Evolutionary conservation across 2,113 vertebrate species (phyloP), one percentile per base, ranked within the genome.

Genomic region (Alectura lathami): DNA sequence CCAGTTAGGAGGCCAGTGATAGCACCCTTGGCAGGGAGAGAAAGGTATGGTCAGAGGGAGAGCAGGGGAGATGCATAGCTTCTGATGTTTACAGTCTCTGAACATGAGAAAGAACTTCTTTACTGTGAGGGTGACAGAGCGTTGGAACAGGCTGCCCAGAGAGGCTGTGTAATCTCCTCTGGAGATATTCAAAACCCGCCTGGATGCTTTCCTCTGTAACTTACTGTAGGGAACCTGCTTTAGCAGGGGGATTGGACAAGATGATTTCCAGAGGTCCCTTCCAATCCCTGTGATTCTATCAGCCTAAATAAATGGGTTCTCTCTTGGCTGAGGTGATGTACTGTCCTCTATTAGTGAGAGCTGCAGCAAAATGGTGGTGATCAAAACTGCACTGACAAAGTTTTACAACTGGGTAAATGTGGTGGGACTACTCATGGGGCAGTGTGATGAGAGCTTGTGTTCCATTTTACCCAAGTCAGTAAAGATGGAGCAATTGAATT

Each of bases 1-100:
- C 98, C 98, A 34, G 95, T 83, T 5, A 97, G 17, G 36, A 99
- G 97, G 40, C 98, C 98, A 23, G 97, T 97, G 1, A 97, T 32
- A 18, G 98, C 98, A 56, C 98, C 99, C 99, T 99, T 77, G 38
- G 86, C 32, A 80, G 32, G 60, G 38, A n/a, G 0, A 56, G 78
- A 91, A 62, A 83, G 62, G n/a, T 5, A 16, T 1, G 11, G 45
- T 89, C 90, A 78, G 64, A 78, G 45, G 13, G 8, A 42, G 13
- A 3, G 4, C 1, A 1, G 1, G 10, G 38, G n/a, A 34, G 40
- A 6, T 1, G 20, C 30, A 53, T 48, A 68, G 13, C 59, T 53
- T 57, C 4, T 1, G 16, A 6, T 0, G 0, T 8, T n/a, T 42
- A 22, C 0, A 0, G 36, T 13, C 42, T 47, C 13, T 51, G 8